A percentile compares a stretch with the other conserved stretches of the same genome.
Evolutionary conservation across 2,797 vertebrate genomes (phyloP).

Genomic region (Alosa sapidissima): DNA sequence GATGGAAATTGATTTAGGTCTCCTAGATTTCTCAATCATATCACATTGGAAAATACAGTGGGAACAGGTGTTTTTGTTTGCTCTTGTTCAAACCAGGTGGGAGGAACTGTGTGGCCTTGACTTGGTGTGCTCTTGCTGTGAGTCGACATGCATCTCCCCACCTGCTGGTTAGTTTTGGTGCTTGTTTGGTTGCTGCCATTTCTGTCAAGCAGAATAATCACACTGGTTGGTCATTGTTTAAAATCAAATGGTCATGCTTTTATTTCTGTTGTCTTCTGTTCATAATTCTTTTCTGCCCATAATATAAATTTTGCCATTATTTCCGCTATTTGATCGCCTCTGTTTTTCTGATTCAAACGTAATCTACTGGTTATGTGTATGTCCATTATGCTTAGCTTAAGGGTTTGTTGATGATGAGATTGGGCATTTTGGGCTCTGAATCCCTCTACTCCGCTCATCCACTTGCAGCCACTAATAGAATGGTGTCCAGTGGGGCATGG

Average conservation of each 20-base stretch:
- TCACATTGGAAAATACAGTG: too few relatives aligned
- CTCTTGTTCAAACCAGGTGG: conserved; percentile 61
- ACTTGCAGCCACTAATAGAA: neutral
- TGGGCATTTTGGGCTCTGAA: neutral
- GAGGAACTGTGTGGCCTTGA: conserved; percentile 63
- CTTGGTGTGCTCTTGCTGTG: conserved; percentile 68
- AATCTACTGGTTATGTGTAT: neutral
- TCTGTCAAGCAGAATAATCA: neutral
- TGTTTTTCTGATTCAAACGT: neutral
- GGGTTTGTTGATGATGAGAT: neutral
- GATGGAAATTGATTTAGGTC: neutral
- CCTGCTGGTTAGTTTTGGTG: conserved; percentile 52
- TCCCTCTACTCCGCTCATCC: neutral
- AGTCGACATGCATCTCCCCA: conserved; percentile 60
- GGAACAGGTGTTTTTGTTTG: neutral
- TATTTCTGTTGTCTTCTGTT: neutral
- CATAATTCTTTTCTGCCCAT: neutral
- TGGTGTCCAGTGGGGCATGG: neutral
- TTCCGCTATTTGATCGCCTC: neutral
- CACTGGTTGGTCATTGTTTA: neutral
- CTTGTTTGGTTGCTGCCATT: neutral
- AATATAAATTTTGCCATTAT: neutral
- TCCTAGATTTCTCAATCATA: neutral
- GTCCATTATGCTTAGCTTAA: too few relatives aligned
- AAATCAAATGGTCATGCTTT: neutral